Percentiles rank a stretch among this genome's conserved stretches.
Evolutionary conservation across 2,888 invertebrate species (phyloP).

Genomic region (Folsomia manolachei): DNA sequence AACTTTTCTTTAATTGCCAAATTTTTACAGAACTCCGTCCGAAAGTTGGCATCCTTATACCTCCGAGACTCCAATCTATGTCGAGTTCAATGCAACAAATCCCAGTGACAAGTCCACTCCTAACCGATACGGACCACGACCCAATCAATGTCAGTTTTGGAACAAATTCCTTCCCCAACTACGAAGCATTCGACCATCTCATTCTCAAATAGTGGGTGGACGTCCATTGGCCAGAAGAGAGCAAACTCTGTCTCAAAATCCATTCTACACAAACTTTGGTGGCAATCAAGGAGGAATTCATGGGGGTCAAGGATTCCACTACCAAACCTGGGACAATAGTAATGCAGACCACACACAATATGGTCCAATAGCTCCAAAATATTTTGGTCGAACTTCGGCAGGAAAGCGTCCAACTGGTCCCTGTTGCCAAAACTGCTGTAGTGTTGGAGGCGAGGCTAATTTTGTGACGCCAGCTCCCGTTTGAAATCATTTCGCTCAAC

Average conservation of each 20-base stretch:
- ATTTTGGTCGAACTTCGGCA: neutral
- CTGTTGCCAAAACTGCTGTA: no score
- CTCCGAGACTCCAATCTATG: slow-evolving; percentile 26
- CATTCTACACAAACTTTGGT: slow-evolving; percentile 10
- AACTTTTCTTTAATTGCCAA: no score
- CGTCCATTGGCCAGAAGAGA: no score
- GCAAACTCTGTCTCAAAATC: no score
- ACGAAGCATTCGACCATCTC: no score
- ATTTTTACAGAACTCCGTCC: slow-evolving; percentile 35
- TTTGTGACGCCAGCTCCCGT: no score
- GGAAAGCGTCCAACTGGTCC: no score
- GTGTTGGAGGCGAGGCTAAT: no score
- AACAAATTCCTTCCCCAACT: slow-evolving; percentile 32
- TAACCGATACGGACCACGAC: slow-evolving; percentile 25
- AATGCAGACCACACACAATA: no score
- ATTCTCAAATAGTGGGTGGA: no score
- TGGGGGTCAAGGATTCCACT: slow-evolving; percentile 18
- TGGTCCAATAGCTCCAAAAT: neutral
- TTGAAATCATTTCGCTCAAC: no score
- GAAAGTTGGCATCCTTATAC: slow-evolving; percentile 37
- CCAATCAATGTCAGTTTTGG: slow-evolving; percentile 38
- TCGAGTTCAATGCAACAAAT: slow-evolving; percentile 34
- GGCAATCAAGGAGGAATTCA: slow-evolving; percentile 15
- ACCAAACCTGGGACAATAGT: no score
- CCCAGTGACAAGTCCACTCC: slow-evolving; percentile 22